Percentiles rank a stretch among this genome's conserved stretches.
These are phyloP conservation scores for Sciurus carolinensis DNA, from an alignment of 2,797 vertebrate genomes.

Conservation along the genomic window DNA sequence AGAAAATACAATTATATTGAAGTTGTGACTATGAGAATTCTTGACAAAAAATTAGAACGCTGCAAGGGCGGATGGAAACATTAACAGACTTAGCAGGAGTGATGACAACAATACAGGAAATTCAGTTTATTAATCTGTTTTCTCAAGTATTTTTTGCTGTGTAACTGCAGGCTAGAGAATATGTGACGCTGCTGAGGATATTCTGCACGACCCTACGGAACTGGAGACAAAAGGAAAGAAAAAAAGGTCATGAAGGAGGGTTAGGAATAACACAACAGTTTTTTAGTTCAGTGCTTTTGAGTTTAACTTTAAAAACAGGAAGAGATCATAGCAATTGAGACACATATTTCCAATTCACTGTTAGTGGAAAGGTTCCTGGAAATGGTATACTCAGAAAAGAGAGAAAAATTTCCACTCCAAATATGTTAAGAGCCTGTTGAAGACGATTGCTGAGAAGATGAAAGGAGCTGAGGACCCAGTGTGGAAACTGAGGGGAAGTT, in stretches of 20 bases:
- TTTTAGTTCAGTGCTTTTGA: background rate
- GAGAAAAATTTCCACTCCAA: background rate
- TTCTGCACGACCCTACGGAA: background rate
- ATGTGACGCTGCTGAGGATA: background rate
- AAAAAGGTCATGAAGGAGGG: background rate
- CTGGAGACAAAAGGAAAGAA: background rate
- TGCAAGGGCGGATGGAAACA: background rate
- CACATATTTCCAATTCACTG: background rate
- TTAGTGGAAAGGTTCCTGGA: background rate
- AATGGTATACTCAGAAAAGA: background rate
- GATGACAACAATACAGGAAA: background rate
- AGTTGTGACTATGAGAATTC: background rate
- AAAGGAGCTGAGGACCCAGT: background rate
- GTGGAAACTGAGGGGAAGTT: background rate
- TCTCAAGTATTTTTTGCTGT: background rate
- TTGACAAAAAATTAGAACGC: background rate
- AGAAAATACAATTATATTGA: background rate
- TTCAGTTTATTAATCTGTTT: background rate
- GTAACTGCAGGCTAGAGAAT: background rate
- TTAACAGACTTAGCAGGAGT: background rate
- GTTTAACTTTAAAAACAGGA: slow-evolving; percentile 36
- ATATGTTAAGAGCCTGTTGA: background rate
- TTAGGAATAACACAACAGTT: background rate
- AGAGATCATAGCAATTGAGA: background rate
- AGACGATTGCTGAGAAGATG: background rate